These are phyloP conservation scores for Axis porcinus DNA, from an alignment of 2,113 vertebrate genomes.

Conservation along the genomic window DNA sequence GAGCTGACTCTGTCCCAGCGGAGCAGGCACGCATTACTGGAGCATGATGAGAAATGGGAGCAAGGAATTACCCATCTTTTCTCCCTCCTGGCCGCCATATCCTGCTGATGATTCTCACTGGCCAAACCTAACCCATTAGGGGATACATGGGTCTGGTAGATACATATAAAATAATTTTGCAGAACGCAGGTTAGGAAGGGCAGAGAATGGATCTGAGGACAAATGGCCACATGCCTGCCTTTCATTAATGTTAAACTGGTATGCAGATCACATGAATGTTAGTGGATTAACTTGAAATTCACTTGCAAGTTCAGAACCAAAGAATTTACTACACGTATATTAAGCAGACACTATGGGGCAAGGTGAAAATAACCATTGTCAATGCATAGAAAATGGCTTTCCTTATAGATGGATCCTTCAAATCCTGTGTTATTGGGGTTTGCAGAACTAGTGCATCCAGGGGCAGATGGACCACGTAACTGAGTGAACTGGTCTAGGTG, in stretches of 20 bases:
- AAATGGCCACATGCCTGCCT: not conserved
- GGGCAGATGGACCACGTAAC: accelerated
- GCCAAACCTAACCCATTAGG: not conserved
- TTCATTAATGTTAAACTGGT: not conserved
- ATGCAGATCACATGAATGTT: not conserved
- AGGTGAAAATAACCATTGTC: not conserved
- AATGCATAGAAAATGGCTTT: not conserved
- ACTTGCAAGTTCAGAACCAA: not conserved
- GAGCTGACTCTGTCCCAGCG: not conserved
- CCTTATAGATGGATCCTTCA: not conserved
- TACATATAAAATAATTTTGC: not conserved
- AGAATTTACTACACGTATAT: not conserved
- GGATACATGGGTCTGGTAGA: not conserved
- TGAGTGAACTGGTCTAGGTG: not conserved
- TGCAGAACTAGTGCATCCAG: not conserved
- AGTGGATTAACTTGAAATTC: not conserved
- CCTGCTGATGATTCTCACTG: not conserved
- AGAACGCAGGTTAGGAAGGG: not conserved
- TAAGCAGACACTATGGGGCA: not conserved
- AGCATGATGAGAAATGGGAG: not conserved
- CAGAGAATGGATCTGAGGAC: not conserved
- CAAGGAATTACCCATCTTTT: not conserved
- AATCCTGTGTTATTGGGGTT: not conserved
- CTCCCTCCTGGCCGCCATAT: not conserved
- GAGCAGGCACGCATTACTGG: not conserved